phyloP scores from a whole-genome alignment of 2,113 vertebrate genomes.

The Chrysemys picta region DNA sequence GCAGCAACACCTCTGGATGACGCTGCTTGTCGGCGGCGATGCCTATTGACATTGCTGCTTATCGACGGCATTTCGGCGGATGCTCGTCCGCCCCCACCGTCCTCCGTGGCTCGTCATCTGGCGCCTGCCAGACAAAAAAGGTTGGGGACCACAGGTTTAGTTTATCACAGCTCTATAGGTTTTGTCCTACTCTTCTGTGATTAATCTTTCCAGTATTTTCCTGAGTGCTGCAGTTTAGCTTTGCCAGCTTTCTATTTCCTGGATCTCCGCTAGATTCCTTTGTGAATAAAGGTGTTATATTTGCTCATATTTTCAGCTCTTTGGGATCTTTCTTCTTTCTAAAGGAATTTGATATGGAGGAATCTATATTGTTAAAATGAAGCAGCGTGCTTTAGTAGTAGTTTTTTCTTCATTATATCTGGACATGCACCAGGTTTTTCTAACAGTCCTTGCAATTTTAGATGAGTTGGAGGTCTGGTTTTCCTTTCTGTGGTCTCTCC shows the following conservation, averaged over 20 bases:
- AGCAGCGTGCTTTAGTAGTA: background rate
- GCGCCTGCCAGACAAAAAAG: no score
- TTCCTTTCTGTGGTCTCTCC: background rate
- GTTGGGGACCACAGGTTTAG: background rate
- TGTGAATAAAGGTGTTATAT: slow-evolving; percentile 38
- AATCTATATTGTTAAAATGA: background rate
- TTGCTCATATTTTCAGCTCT: background rate
- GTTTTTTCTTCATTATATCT: background rate
- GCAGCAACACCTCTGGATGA: no score
- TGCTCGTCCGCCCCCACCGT: no score
- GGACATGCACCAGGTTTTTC: background rate
- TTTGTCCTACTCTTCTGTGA: background rate
- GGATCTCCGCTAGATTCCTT: background rate
- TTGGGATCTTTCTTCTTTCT: slow-evolving; percentile 34
- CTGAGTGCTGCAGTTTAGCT: background rate
- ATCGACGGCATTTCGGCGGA: no score
- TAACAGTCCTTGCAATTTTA: background rate
- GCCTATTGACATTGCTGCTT: no score
- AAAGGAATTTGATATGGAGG: background rate
- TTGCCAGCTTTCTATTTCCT: background rate
- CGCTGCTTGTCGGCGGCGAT: no score
- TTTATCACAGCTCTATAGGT: background rate
- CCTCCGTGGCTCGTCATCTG: no score
- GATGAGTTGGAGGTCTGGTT: background rate
- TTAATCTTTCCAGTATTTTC: background rate